Evolutionary conservation across 2,888 invertebrate species (phyloP).

Genomic region (Harpalus rubripes): DNA sequence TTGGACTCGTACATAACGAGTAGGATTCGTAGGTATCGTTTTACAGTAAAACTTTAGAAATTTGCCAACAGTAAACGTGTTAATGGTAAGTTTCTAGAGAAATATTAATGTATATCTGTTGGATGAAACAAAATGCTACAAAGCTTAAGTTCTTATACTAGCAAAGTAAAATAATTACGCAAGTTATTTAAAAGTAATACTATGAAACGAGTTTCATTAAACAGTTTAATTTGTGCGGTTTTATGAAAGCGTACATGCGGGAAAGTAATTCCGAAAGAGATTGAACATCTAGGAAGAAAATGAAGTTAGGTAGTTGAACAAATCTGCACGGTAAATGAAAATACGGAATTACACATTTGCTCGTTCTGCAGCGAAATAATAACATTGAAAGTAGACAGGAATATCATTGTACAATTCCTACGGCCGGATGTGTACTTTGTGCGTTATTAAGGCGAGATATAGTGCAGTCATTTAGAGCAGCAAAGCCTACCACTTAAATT

Average conservation of each 20-base stretch:
- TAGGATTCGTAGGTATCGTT: too few species aligned
- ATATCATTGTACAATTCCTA: slow-evolving; percentile 57
- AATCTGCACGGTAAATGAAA: slow-evolving; percentile 63
- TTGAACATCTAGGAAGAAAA: slow-evolving; percentile 56
- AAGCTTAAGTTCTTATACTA: too few species aligned
- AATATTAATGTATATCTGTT: too few species aligned
- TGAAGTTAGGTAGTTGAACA: slow-evolving; percentile 61
- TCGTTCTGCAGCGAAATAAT: slow-evolving; percentile 51
- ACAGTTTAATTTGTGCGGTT: slow-evolving; percentile 10
- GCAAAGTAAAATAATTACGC: background rate
- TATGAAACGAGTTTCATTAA: background rate
- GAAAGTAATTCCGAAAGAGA: slow-evolving; percentile 13
- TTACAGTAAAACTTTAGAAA: too few species aligned
- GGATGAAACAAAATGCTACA: too few species aligned
- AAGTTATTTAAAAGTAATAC: background rate
- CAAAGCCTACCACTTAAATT: slow-evolving; percentile 66
- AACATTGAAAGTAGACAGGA: slow-evolving; percentile 52
- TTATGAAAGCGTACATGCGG: slow-evolving; percentile 11
- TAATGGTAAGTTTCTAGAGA: too few species aligned
- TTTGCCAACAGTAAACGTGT: too few species aligned
- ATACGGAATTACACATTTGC: slow-evolving; percentile 61
- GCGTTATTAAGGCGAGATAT: slow-evolving; percentile 64
- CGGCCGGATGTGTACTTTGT: slow-evolving; percentile 61
- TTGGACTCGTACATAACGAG: too few species aligned
- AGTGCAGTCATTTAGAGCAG: slow-evolving; percentile 63